Evolutionary conservation across 2,113 vertebrate genomes (phyloP).

Genomic region (Uria aalge): DNA sequence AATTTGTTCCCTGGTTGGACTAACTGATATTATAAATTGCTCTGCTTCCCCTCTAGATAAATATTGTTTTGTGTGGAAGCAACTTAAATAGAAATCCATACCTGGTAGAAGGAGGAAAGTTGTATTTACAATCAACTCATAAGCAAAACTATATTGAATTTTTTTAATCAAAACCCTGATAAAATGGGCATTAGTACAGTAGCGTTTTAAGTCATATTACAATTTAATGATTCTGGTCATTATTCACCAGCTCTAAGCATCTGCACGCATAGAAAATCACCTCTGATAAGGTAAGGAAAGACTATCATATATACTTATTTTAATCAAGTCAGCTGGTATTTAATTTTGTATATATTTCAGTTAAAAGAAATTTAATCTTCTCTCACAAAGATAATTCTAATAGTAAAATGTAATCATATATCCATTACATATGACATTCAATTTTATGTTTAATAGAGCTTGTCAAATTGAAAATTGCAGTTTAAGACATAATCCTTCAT

Average conservation of each 20-base stretch:
- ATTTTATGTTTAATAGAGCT: constrained; percentile 48
- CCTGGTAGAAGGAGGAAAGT: neutral
- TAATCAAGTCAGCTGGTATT: constrained; percentile 4
- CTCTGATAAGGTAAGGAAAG: neutral
- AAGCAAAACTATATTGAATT: neutral
- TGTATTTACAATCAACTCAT: neutral
- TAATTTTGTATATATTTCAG: constrained; percentile 31
- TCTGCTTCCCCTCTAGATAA: neutral
- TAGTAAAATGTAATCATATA: constrained; percentile 3
- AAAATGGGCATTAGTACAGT: neutral
- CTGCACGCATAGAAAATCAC: neutral
- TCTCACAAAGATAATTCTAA: constrained; percentile 26
- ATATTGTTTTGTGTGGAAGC: neutral
- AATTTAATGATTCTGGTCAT: neutral
- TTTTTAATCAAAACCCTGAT: neutral
- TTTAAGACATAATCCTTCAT: constrained; percentile 49
- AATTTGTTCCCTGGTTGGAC: neutral
- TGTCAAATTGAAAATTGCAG: constrained; percentile 49
- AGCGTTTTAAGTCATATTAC: neutral
- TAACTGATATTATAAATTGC: neutral
- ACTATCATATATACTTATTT: neutral
- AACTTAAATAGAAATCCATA: neutral
- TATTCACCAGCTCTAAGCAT: neutral
- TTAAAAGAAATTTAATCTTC: constrained; percentile 39
- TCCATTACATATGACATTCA: constrained; percentile 19